Conservation (phyloP, 1,140 invertebrate species). For the Hyphantria cunea region DNA sequence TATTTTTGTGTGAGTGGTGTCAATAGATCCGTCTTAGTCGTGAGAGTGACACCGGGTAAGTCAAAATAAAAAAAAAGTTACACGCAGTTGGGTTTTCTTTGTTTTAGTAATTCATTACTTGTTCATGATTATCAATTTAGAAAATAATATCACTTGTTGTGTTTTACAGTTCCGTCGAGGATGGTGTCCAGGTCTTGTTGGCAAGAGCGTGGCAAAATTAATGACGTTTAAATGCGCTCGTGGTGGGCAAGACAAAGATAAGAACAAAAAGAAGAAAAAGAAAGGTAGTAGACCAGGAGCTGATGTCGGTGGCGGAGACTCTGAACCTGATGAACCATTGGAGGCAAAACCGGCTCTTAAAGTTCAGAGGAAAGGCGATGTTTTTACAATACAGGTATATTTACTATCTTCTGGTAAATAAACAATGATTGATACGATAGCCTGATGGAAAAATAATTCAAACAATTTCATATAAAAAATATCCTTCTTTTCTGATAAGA, state of each 20-base stretch:
- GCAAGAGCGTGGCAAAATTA: slow-evolving; percentile 76
- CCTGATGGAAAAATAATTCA: too few species aligned
- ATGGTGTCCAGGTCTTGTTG: slow-evolving; percentile 82
- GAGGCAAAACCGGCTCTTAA: slow-evolving; percentile 80
- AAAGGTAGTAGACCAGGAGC: slow-evolving; percentile 52
- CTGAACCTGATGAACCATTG: slow-evolving; percentile 69
- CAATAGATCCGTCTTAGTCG: too few species aligned
- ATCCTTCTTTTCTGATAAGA: too few species aligned
- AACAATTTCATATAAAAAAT: too few species aligned
- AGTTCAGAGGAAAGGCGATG: slow-evolving; percentile 82
- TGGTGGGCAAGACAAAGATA: slow-evolving; percentile 63
- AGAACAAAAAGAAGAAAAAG: slow-evolving; percentile 71
- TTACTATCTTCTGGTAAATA: too few species aligned
- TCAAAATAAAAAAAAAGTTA: too few species aligned
- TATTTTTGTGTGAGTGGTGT: too few species aligned
- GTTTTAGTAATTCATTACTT: too few species aligned
- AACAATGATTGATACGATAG: too few species aligned
- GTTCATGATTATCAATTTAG: too few species aligned
- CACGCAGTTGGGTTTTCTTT: too few species aligned
- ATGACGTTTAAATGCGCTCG: slow-evolving; percentile 75
- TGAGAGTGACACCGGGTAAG: too few species aligned
- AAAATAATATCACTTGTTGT: background rate
- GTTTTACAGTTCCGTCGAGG: slow-evolving; percentile 60
- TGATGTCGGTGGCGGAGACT: slow-evolving; percentile 59
- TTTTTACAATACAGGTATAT: slow-evolving; percentile 80